These are phyloP conservation scores for Collichthys lucidus DNA, from an alignment of 2,113 vertebrate species.

Conservation along the genomic window DNA sequence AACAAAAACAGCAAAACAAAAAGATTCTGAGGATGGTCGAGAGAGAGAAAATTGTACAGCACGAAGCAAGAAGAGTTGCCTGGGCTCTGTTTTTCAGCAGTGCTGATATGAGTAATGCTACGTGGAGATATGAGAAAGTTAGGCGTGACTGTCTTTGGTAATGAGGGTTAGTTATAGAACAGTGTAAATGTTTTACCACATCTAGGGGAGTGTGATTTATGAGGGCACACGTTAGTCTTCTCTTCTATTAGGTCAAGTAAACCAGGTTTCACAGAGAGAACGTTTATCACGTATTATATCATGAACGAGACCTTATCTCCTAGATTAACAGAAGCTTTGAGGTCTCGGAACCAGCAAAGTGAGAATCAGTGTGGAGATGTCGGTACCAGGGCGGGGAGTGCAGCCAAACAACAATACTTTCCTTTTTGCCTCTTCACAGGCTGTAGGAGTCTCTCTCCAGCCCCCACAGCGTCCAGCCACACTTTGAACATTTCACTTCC, in stretches of 20 bases:
- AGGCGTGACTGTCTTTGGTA: conserved; percentile 64
- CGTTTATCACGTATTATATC: background rate
- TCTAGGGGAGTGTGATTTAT: conserved; percentile 35
- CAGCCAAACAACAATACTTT: conserved; percentile 75
- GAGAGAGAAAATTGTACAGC: background rate
- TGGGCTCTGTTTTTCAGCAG: background rate
- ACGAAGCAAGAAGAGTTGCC: background rate
- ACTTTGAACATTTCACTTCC: conserved; percentile 73
- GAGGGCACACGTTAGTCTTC: conserved; percentile 2
- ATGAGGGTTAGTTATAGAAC: conserved; percentile 16
- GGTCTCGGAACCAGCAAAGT: conserved; percentile 56
- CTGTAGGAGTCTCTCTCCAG: conserved; percentile 70
- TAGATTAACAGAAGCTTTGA: conserved; percentile 36
- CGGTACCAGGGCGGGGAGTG: conserved; percentile 75
- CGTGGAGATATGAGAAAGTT: conserved; percentile 48
- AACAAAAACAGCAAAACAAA: conserved; percentile 13
- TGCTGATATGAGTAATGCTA: conserved; percentile 55
- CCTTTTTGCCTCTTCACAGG: conserved; percentile 65
- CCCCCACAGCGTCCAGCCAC: conserved; percentile 54
- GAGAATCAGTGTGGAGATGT: conserved; percentile 69
- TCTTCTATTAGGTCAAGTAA: conserved; percentile 6
- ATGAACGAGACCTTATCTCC: conserved; percentile 5
- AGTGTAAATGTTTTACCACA: conserved; percentile 74
- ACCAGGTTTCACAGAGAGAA: background rate
- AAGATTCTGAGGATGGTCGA: background rate